Base-by-base conservation (phyloP, 2,888 invertebrate genomes). In the Lochmaea crataegi region DNA sequence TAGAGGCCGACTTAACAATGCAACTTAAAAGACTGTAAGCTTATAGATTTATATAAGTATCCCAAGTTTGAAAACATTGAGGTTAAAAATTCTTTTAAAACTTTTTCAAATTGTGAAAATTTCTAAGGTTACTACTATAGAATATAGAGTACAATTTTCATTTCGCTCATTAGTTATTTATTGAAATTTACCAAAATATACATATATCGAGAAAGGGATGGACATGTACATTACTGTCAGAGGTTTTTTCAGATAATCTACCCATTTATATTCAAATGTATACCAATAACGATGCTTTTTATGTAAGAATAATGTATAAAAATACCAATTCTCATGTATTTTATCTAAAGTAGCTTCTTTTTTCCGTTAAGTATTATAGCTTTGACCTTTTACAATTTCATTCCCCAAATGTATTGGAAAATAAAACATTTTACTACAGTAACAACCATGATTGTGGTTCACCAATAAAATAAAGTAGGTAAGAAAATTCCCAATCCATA, bases 231-330 rank as follows among this genome's bases (percentile, higher is more conserved):
- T 42, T 53, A 53, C 16, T 53, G 18, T 16, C 6, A 16, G 10
- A 53, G 16, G 10, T 53, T 53, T 53, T 48, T 53, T 53, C 9
- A 7, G 7, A 53, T 53, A 53, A 16, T 18, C 9, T 2, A n/a
- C 7, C 16, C n/a, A n/a, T 51, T 51, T 51, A 51, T 51, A 51
- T 51, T 51, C 51, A 51, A 51, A 51, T 51, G 16, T 51, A 51
- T 51, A 16, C n/a, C n/a, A 51, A 51, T 51, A 51, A 22, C 22
- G n/a, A 51, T n/a, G n/a, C 3, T 51, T 14, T 51, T 51, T 51
- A 7, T 51, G 5, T 16, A n/a, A 16, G 51, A 51, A 51, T 51
- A 16, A 16, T 51, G 7, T 51, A 51, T 51, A n/a, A 14, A 51
- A 51, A 51, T 51, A 16, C 16, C 51, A n/a, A 53, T 53, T n/a